These are phyloP conservation scores for Vanessa atalanta DNA, from an alignment of 1,140 invertebrate species.

Conservation along the genomic window DNA sequence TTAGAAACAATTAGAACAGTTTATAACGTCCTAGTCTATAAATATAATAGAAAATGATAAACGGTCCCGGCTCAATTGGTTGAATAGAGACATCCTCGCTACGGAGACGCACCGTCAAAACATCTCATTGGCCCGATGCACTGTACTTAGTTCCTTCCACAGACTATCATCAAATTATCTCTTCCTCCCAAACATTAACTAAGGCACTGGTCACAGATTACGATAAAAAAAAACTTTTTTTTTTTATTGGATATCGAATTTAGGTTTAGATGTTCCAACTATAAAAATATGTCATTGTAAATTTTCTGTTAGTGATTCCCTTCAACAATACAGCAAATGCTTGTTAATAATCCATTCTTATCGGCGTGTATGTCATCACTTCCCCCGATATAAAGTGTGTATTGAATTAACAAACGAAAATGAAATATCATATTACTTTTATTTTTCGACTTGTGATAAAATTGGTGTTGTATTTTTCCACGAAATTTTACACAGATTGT, in stretches of 20 bases:
- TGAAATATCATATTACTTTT: conserved; percentile 17
- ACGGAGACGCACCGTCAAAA: conserved; percentile 59
- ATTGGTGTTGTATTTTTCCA: conserved; percentile 21
- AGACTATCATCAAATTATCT: conserved; percentile 59
- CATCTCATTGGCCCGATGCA: conserved; percentile 54
- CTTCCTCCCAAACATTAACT: conserved; percentile 59
- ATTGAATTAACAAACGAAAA: conserved; percentile 24
- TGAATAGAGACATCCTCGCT: conserved; percentile 60
- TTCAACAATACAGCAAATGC: neutral
- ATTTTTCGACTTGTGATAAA: conserved; percentile 24
- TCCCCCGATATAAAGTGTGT: conserved; percentile 22
- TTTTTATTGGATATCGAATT: neutral
- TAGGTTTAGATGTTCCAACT: neutral
- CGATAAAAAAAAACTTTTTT: neutral
- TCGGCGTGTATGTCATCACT: conserved; percentile 27
- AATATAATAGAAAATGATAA: conserved; percentile 34
- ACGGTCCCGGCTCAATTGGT: conserved; percentile 48
- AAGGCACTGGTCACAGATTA: conserved; percentile 41
- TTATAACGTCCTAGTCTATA: conserved; percentile 18
- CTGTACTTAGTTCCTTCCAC: conserved; percentile 60
- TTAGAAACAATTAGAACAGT: neutral
- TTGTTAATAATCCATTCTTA: conserved; percentile 26
- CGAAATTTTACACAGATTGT: conserved; percentile 17
- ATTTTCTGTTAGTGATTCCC: neutral
- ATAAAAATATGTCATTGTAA: neutral